These are phyloP conservation scores for Tachina lurida DNA, from an alignment of 2,888 invertebrate species.

Conservation along the genomic window DNA sequence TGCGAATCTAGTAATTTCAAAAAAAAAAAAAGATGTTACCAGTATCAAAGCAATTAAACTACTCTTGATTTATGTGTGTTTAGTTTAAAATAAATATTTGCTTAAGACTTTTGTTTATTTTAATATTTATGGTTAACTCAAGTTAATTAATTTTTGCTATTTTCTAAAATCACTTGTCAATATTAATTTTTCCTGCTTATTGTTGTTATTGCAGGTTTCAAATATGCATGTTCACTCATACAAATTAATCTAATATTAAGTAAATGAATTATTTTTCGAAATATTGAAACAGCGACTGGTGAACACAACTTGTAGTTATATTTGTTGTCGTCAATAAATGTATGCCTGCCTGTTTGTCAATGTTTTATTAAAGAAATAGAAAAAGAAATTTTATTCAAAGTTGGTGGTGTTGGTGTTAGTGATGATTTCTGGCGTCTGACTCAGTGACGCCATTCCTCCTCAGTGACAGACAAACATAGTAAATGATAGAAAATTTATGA, in stretches of 20 bases:
- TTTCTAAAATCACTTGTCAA: constrained; percentile 20
- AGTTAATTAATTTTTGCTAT: neutral
- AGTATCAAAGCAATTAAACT: too few relatives aligned
- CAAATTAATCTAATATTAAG: constrained; percentile 32
- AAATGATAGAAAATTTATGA: constrained; percentile 6
- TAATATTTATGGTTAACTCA: constrained; percentile 10
- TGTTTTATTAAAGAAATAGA: constrained; percentile 29
- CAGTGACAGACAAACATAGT: constrained; percentile 2
- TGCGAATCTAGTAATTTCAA: too few relatives aligned
- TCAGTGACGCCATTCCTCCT: constrained; percentile 22
- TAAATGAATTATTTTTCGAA: constrained; percentile 13
- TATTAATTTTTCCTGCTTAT: constrained; percentile 12
- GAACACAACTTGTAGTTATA: neutral
- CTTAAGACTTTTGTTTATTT: constrained; percentile 11
- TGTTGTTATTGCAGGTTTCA: neutral
- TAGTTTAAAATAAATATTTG: neutral
- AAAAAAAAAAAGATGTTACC: too few relatives aligned
- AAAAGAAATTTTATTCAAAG: constrained; percentile 4
- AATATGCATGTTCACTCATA: constrained; percentile 24
- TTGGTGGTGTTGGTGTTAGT: neutral
- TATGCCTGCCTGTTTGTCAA: constrained; percentile 29
- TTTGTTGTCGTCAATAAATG: constrained; percentile 11
- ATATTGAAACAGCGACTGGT: neutral
- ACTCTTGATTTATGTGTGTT: neutral
- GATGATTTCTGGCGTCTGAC: constrained; percentile 31